These are phyloP conservation scores for Brachyhypopomus gauderio DNA, from an alignment of 2,113 vertebrate genomes.

Conservation along the genomic window DNA sequence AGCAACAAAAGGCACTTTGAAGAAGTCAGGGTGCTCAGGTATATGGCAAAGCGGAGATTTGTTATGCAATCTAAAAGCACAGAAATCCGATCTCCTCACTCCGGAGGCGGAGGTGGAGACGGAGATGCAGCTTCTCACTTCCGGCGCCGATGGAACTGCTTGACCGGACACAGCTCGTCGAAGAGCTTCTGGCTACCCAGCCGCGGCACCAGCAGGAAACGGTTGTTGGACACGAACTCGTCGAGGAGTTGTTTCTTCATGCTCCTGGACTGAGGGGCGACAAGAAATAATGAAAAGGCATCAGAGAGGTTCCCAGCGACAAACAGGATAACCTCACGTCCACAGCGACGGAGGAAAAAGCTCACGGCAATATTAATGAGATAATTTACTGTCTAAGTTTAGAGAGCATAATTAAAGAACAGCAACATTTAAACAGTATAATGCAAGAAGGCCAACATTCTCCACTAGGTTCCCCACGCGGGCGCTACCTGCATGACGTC, in stretches of 20 bases:
- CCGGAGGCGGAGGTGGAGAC: background rate
- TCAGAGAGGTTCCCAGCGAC: too few relatives aligned
- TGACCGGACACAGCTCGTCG: slow-evolving; percentile 90
- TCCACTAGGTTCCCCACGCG: too few relatives aligned
- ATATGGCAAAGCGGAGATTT: background rate
- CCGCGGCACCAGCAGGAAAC: slow-evolving; percentile 87
- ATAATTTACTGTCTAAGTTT: too few relatives aligned
- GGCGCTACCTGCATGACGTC: slow-evolving; percentile 87
- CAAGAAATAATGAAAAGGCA: background rate
- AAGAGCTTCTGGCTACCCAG: slow-evolving; percentile 92
- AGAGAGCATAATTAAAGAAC: too few relatives aligned
- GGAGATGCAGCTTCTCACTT: slow-evolving; percentile 83
- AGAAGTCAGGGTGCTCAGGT: background rate
- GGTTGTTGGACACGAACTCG: slow-evolving; percentile 91
- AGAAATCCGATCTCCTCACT: background rate
- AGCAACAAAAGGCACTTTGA: background rate
- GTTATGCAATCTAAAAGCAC: background rate
- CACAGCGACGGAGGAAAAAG: too few relatives aligned
- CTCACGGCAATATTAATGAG: too few relatives aligned
- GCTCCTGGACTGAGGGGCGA: slow-evolving; percentile 76
- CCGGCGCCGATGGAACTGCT: slow-evolving; percentile 89
- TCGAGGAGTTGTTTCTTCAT: slow-evolving; percentile 92
- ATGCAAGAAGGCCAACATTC: too few relatives aligned
- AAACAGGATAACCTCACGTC: too few relatives aligned
- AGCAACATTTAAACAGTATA: too few relatives aligned